A percentile compares a stretch with the other conserved stretches of the same genome.
These are phyloP conservation scores for Polylopha cassiicola DNA, from an alignment of 2,888 invertebrate species.

Conservation along the genomic window DNA sequence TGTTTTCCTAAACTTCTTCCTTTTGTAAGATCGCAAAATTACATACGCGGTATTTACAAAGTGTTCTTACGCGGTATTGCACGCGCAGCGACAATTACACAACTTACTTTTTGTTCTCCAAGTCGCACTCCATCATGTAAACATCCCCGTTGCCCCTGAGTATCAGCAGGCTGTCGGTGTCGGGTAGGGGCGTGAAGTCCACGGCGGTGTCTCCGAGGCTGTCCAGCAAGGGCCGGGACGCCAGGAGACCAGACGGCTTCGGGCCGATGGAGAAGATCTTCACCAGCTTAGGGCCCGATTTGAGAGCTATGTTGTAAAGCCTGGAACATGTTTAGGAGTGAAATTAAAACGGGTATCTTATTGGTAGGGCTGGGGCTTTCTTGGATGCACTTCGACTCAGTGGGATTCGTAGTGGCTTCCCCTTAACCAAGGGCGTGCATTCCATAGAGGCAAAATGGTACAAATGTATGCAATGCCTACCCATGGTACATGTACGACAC, in stretches of 20 bases:
- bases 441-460: no score
- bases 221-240: constrained; percentile 67
- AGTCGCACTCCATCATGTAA: constrained; percentile 69
- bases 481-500: no score
- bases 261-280: constrained; percentile 57
- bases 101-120: constrained; percentile 50
- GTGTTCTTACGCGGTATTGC: no score
- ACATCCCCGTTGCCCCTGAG: constrained; percentile 92
- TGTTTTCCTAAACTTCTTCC: no score
- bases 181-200: constrained; percentile 82
- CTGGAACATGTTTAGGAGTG: constrained; percentile 39
- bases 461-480: no score
- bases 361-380: no score
- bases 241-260: constrained; percentile 57
- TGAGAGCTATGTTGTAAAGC: constrained; percentile 66
- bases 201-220: constrained; percentile 90
- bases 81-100: not conserved
- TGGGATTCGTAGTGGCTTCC: no score
- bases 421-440: no score
- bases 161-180: constrained; percentile 77
- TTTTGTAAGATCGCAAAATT: no score
- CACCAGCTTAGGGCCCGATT: constrained; percentile 56
- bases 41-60: no score
- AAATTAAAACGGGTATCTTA: no score
- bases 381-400: no score